Base-by-base conservation (phyloP, 2,888 invertebrate species). In the Dorcus parallelipipedus region DNA sequence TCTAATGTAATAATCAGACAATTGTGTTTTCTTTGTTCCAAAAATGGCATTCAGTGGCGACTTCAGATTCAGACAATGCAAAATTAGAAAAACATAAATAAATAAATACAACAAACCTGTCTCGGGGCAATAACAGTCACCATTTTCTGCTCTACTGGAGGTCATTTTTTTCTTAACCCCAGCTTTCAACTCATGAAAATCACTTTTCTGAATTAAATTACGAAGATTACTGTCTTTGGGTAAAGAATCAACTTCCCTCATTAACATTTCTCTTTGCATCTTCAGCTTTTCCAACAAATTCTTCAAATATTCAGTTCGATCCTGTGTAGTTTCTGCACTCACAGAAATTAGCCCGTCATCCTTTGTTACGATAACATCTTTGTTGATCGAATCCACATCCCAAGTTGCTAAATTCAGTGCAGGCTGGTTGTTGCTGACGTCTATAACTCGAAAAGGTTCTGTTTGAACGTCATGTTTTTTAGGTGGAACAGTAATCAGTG, bases 221-320 rank as follows among this genome's bases (percentile, higher is more conserved):
- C 64, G 60, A 38, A 71, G 63, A 59, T 72, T 74, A 57, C 74
- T 73, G 42, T 68, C 69, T 58, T 67, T 65, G 0, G 76, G 76
- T 50, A 77, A 64, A 6, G 64, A 56, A 26, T 68, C 61, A 6
- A 73, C 69, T 69, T 79, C 79, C 38, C 72, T 68, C 7, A 76
- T 33, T 10, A 79, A 66, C 56, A 77, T 70, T 26, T 75, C 71
- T 54, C 76, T 76, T 63, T 79, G 78, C 14, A 67, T 55, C 54
- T 76, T 74, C 23, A 80, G 68, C 42, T 71, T 71, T 42, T 71
- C 70, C 26, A 80, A 59, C 49, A 79, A 66, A 10, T 70, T 68
- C 54, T 75, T 72, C 33, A 79, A 67, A 59, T 73, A 70, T 1
- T 68, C 66, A 38, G 64, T 66, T 51, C 52, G 68, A 62, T 59